Evolutionary conservation across 1,140 invertebrate species (phyloP), one percentile per base, ranked within the genome.

Genomic region (Panagrolaimus sp.): DNA sequence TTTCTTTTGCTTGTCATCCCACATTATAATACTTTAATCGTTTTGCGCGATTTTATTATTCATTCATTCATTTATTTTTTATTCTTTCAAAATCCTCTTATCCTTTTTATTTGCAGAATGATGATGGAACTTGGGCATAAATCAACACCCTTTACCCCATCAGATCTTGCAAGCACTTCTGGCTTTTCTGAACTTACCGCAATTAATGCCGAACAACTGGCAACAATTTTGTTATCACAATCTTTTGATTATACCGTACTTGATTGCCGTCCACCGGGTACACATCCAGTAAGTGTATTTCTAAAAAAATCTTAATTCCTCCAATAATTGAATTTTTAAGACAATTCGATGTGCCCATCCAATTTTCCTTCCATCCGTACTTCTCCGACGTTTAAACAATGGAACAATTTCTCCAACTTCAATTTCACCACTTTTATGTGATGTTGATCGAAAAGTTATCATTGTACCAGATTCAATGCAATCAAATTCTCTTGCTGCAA

Each of bases 71-170:
- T n/a, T n/a, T n/a, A n/a, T n/a, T n/a, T n/a, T n/a, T n/a, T n/a
- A n/a, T n/a, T n/a, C n/a, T 38, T 38, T 38, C 32, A 38, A 38
- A 38, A 38, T 38, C 32, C 32, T 38, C 17, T 26, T 58, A 21
- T 58, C 17, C 17, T 58, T 48, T 58, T 28, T 28, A 26, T 58
- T 58, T 58, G 52, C 52, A 58, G 52, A 26, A 58, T 21, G 52
- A 58, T 58, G 52, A 58, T 58, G 52, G 52, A 58, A 58, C 52
- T 58, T 28, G 52, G 28, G 52, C 52, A 58, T 28, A 58, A 58
- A 26, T 58, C 52, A 26, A 26, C 52, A 21, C 52, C 21, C 52
- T 58, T 58, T 58, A 21, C 52, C 10, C 52, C 52, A 58, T 58
- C 52, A 21, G 52, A 58, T 28, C 21, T 58, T 58, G 52, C 52